These are phyloP conservation scores for Ennomos quercinarius DNA, from an alignment of 2,888 invertebrate species.

Conservation along the genomic window DNA sequence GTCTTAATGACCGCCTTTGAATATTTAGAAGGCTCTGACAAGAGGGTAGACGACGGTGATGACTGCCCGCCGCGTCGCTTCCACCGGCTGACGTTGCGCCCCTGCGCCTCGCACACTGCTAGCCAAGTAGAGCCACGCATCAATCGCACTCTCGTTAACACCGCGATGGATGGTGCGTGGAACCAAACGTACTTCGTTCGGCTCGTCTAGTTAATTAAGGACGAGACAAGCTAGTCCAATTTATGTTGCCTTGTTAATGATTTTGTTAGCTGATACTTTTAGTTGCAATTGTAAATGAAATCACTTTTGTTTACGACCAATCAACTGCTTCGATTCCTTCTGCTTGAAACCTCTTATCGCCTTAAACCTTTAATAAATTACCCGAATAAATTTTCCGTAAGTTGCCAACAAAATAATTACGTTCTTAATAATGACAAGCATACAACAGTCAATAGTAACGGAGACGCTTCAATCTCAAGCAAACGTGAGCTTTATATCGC, in stretches of 20 bases:
- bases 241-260: constrained; percentile 10
- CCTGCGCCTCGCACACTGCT: background rate
- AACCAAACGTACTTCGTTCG: background rate
- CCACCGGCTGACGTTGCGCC: background rate
- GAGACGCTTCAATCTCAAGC: background rate
- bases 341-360: background rate
- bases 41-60: constrained; percentile 29
- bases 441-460: background rate
- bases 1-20: constrained; percentile 41
- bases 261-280: constrained; percentile 17
- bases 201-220: background rate
- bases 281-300: constrained; percentile 15
- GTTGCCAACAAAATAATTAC: background rate
- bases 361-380: constrained; percentile 8
- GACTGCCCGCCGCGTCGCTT: constrained; percentile 11
- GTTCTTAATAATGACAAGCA: constrained; percentile 2
- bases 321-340: background rate
- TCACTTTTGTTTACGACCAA: constrained; percentile 13
- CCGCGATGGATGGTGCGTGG: background rate
- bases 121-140: no score
- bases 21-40: constrained; percentile 34
- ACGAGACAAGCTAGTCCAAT: constrained; percentile 4
- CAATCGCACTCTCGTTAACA: no score
- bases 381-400: background rate
- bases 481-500: constrained; percentile 13